These are phyloP conservation scores for Neodon shergylaensis DNA, from an alignment of 2,113 vertebrate species.

Conservation along the genomic window DNA sequence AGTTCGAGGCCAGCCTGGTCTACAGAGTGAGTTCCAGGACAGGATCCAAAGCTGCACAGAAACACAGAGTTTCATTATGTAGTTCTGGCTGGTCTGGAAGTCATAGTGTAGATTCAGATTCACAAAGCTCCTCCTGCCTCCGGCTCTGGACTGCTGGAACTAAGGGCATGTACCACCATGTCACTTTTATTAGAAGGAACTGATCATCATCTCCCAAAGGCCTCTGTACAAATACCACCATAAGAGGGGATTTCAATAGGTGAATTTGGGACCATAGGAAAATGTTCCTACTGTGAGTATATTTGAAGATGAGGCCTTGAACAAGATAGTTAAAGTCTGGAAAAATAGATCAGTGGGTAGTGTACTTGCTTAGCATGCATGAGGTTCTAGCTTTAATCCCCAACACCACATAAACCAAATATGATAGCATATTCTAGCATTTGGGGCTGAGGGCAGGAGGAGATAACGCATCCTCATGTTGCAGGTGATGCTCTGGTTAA, in stretches of 20 bases:
- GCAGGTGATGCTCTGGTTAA: background rate
- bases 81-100: background rate
- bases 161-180: background rate
- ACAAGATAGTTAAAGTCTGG: background rate
- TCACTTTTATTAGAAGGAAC: background rate
- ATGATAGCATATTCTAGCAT: too few species aligned
- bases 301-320: background rate
- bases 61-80: background rate
- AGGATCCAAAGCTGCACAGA: too few species aligned
- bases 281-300: background rate
- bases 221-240: background rate
- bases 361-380: background rate
- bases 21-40: too few species aligned
- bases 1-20: too few species aligned
- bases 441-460: background rate
- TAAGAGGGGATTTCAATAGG: background rate
- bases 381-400: background rate
- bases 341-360: too few species aligned
- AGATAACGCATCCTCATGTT: background rate
- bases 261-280: too few species aligned
- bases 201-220: background rate
- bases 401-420: background rate
- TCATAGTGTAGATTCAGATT: background rate
- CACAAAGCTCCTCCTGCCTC: background rate
- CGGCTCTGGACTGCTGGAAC: too few species aligned